A percentile compares a stretch with the other conserved stretches of the same genome.
Conservation (phyloP, 2,888 invertebrate species). For the Nezara viridula region DNA sequence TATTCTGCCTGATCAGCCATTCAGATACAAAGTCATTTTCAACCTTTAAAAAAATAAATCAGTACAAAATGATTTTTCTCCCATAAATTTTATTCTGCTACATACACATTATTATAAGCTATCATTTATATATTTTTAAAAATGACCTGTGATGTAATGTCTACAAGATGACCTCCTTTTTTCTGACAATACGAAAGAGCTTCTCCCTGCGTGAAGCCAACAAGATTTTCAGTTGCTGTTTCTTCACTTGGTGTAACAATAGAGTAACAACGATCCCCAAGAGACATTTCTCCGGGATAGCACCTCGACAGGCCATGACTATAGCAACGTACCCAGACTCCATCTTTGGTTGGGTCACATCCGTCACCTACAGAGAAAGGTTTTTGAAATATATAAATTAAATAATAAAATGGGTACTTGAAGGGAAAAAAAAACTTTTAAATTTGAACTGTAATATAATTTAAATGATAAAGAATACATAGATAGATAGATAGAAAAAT, state of each 20-base stretch:
- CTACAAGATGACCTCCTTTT: constrained; percentile 70
- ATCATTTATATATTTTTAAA: background rate
- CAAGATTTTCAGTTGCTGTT: constrained; percentile 66
- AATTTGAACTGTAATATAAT: too few relatives aligned
- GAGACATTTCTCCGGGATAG: constrained; percentile 70
- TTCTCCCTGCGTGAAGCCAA: constrained; percentile 69
- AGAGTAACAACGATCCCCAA: constrained; percentile 72
- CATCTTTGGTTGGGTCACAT: constrained; percentile 69
- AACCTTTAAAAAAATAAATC: constrained; percentile 67
- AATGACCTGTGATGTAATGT: constrained; percentile 69
- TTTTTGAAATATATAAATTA: background rate
- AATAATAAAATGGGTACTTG: too few relatives aligned
- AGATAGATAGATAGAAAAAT: too few relatives aligned
- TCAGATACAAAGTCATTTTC: constrained; percentile 75
- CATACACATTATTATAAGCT: background rate
- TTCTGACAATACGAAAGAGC: constrained; percentile 70
- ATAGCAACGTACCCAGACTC: constrained; percentile 70
- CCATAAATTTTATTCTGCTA: background rate
- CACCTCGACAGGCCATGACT: constrained; percentile 70
- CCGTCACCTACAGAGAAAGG: constrained; percentile 59
- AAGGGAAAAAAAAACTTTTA: too few relatives aligned
- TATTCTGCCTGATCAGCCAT: constrained; percentile 69
- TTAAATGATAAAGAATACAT: too few relatives aligned
- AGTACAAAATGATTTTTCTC: background rate
- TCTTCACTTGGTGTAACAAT: constrained; percentile 68